Base-by-base conservation (phyloP, 2,113 vertebrate species). In the Conger conger region DNA sequence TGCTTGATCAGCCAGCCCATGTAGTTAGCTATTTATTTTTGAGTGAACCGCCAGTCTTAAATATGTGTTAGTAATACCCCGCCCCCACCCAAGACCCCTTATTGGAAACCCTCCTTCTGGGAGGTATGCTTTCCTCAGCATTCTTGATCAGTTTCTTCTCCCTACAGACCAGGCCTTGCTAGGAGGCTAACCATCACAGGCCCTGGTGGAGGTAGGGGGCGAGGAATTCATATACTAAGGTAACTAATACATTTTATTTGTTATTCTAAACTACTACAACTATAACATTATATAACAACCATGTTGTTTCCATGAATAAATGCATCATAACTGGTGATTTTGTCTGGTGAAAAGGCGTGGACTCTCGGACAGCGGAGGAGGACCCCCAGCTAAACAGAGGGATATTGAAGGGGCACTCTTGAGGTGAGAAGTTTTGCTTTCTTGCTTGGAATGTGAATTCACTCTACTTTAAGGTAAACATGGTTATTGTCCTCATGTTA, bases 371-470 rank as follows among this genome's bases (percentile, higher is more conserved):
- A 95, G 96, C 78, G 95, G 96, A 94, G 96, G 92, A 95, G 98
- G 97, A 95, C 97, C 98, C 94, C 97, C 98, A 97, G 97, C 97
- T 94, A 99, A 99, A 93, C 98, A 99, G 93, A 96, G 98, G 93
- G 98, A 99, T 92, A 96, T 98, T 17, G 97, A 99, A 94, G 98
- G 98, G 94, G 97, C 98, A 89, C 90, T 97, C 91, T 96, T 95
- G 95, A 98, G 98, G 98, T 99, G 91, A 50, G 92, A 23, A 3
- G 4, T 23, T 35, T 63, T 40, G 7, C 9, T 42, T 42, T 15
- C 11, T 40, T 38, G n/a, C 1, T 1, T 38, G 0, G 30, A 73
- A 77, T 60, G 27, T 77, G 0, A 7, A 40, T 33, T n/a, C 27
- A 16, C 57, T 83, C 15, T 40, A 0, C 82, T 36, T 16, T 15